Evolutionary conservation across 2,888 invertebrate species (phyloP).

Genomic region (Tetrapedia diversipes): DNA sequence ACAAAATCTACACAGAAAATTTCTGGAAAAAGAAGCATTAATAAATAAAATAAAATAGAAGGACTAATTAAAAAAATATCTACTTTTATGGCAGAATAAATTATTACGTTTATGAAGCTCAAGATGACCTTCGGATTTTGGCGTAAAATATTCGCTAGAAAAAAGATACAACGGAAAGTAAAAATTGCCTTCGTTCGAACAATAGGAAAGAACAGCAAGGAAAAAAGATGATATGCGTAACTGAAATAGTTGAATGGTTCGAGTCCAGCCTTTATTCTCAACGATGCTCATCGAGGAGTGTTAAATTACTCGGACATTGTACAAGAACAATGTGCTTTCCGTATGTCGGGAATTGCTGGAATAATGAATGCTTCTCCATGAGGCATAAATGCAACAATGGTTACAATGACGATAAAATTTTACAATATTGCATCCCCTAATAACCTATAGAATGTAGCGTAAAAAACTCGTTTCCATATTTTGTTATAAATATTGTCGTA

Average conservation of each 20-base stretch:
- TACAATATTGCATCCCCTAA: conserved; percentile 16
- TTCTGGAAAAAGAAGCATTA: too few relatives aligned
- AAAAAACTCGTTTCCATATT: background rate
- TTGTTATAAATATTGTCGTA: too few relatives aligned
- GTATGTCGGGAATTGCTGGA: conserved; percentile 54
- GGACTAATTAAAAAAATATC: background rate
- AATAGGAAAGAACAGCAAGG: conserved; percentile 38
- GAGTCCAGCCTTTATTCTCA: conserved; percentile 56
- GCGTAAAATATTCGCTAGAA: background rate
- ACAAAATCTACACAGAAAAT: background rate
- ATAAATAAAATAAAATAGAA: too few relatives aligned
- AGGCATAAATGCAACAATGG: conserved; percentile 44
- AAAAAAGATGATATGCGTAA: conserved; percentile 51
- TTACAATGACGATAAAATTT: conserved; percentile 25
- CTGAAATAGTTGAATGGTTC: conserved; percentile 57
- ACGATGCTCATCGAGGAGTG: conserved; percentile 56
- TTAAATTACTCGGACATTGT: conserved; percentile 68
- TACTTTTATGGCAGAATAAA: background rate
- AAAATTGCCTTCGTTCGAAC: conserved; percentile 28
- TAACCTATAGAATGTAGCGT: background rate
- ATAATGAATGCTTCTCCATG: conserved; percentile 46
- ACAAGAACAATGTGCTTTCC: conserved; percentile 59
- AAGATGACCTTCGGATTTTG: background rate
- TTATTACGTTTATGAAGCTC: background rate
- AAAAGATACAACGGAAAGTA: conserved; percentile 20